phyloP scores from a whole-genome alignment of 2,888 invertebrate species.

The Pterobdella sp. region DNA sequence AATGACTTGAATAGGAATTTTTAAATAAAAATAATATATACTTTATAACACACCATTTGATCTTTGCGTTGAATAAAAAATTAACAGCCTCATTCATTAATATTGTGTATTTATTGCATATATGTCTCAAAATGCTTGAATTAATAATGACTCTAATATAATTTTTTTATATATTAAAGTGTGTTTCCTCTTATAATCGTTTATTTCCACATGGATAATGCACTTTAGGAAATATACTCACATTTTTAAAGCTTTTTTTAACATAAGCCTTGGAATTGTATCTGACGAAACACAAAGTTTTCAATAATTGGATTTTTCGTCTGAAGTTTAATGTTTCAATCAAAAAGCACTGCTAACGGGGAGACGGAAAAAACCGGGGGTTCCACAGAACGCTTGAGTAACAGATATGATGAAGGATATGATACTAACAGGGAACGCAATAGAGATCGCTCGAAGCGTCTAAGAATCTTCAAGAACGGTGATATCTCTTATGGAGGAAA shows the following conservation, averaged over 20 bases:
- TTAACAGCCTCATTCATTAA: not conserved
- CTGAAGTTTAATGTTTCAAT: too few species aligned
- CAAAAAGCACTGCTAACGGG: too few species aligned
- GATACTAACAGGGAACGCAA: not conserved
- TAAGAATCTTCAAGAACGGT: constrained; percentile 36
- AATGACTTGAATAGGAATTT: too few species aligned
- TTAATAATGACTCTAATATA: not conserved
- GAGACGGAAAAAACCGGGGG: not conserved
- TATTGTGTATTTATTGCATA: not conserved
- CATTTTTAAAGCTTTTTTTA: not conserved
- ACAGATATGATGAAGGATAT: not conserved
- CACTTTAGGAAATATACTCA: not conserved
- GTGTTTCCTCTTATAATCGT: too few species aligned
- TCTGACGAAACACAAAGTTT: not conserved
- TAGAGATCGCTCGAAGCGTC: constrained; percentile 31
- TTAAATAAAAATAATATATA: too few species aligned
- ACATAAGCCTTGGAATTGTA: not conserved
- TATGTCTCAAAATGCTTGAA: not conserved
- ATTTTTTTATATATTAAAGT: not conserved
- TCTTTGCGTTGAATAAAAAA: constrained; percentile 5
- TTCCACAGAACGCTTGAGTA: not conserved
- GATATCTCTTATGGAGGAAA: constrained; percentile 35
- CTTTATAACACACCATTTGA: not conserved
- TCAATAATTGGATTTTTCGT: too few species aligned
- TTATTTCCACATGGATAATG: too few species aligned